A percentile compares a stretch with the other conserved stretches of the same genome.
phyloP scores from a whole-genome alignment of 2,888 invertebrate genomes.

The Temnothorax ravouxi region DNA sequence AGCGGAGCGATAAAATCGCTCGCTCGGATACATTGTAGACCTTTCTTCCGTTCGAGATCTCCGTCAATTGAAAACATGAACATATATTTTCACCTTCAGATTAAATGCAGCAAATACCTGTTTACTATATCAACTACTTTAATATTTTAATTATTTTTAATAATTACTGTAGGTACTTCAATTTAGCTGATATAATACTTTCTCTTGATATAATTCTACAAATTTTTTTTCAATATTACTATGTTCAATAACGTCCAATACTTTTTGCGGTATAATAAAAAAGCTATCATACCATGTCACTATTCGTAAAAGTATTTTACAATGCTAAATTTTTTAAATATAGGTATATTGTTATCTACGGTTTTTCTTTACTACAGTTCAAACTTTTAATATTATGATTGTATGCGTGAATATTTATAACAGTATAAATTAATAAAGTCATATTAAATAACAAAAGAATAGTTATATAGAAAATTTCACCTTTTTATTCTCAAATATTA shows the following conservation, averaged over 20 bases:
- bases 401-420: too few relatives aligned
- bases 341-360: not conserved
- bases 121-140: not conserved
- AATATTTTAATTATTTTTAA: not conserved
- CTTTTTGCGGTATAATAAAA: slow-evolving; percentile 11
- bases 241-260: not conserved
- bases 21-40: slow-evolving; percentile 53
- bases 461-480: not conserved
- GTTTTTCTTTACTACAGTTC: not conserved
- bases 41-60: slow-evolving; percentile 46
- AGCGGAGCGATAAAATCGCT: slow-evolving; percentile 67
- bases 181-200: not conserved
- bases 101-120: not conserved
- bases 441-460: not conserved
- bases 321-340: slow-evolving; percentile 24
- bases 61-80: slow-evolving; percentile 44
- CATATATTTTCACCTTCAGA: slow-evolving; percentile 35
- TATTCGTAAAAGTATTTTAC: slow-evolving; percentile 9
- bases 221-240: not conserved
- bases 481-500: not conserved
- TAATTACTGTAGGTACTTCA: not conserved
- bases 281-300: not conserved
- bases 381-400: slow-evolving; percentile 8
- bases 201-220: not conserved
- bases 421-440: slow-evolving; percentile 1